Evolutionary conservation across 37 sponge, comb jelly and placozoan species (phyloP).

Genomic region (Geodia barretti): DNA sequence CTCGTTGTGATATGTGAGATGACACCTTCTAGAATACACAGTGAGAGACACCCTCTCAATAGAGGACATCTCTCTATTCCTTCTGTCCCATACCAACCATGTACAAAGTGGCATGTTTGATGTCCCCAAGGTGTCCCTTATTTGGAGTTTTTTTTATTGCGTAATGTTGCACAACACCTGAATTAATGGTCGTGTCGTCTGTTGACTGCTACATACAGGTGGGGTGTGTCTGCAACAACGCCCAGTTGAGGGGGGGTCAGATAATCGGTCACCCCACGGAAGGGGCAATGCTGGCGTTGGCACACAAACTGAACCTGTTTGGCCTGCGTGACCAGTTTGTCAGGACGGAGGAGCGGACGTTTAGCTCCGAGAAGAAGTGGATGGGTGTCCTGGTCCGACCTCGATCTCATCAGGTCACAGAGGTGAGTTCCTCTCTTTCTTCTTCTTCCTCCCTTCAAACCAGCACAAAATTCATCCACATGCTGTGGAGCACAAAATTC

Average conservation of each 20-base stretch:
- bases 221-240: slow-evolving; percentile 93
- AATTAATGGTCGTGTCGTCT: no score
- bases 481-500: background rate
- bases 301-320: slow-evolving; percentile 60
- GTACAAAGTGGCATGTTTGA: no score
- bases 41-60: no score
- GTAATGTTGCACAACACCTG: no score
- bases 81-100: no score
- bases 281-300: slow-evolving; percentile 78
- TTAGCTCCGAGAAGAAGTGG: slow-evolving; percentile 92
- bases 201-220: slow-evolving; percentile 72
- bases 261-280: slow-evolving; percentile 93
- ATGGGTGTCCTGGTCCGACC: slow-evolving; percentile 84
- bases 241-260: slow-evolving; percentile 69
- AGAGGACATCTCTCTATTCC: no score
- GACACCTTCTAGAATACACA: no score
- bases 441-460: no score
- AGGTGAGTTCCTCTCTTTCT: slow-evolving; percentile 18
- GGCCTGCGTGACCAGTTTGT: slow-evolving; percentile 71
- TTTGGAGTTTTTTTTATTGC: no score
- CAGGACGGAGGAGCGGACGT: slow-evolving; percentile 79
- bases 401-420: slow-evolving; percentile 10
- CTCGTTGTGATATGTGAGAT: no score
- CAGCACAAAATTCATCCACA: background rate
- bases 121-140: no score